These are phyloP conservation scores for Meganola albula DNA, from an alignment of 2,888 invertebrate species.

Conservation along the genomic window DNA sequence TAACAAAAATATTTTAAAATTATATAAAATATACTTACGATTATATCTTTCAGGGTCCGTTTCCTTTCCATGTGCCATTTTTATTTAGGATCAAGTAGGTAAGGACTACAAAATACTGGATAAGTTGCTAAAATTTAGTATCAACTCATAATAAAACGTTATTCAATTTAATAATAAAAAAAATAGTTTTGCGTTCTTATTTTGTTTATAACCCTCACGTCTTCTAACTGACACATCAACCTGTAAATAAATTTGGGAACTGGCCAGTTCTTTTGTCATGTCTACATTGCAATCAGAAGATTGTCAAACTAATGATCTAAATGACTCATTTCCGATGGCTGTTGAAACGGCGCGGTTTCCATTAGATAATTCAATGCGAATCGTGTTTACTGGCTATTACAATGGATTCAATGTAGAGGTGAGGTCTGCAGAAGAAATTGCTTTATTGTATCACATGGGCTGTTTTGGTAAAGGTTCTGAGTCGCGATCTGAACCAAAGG, in stretches of 20 bases:
- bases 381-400: conserved; percentile 78
- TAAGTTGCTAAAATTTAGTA: neutral
- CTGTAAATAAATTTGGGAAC: conserved; percentile 61
- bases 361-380: conserved; percentile 59
- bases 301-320: conserved; percentile 68
- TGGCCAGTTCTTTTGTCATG: conserved; percentile 64
- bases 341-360: conserved; percentile 65
- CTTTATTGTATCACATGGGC: conserved; percentile 82
- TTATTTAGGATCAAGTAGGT: neutral
- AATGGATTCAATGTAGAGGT: conserved; percentile 84
- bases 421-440: conserved; percentile 76
- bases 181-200: conserved; percentile 38
- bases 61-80: conserved; percentile 1
- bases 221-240: conserved; percentile 40
- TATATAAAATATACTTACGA: conserved; percentile 42
- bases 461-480: conserved; percentile 86
- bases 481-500: conserved; percentile 76
- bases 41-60: conserved; percentile 28
- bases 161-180: conserved; percentile 15
- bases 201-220: conserved; percentile 5
- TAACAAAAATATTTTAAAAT: neutral
- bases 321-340: conserved; percentile 54
- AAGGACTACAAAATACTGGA: neutral
- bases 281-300: conserved; percentile 61
- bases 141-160: neutral